Conservation (phyloP, 2,113 vertebrate species). For the Ondatra zibethicus region DNA sequence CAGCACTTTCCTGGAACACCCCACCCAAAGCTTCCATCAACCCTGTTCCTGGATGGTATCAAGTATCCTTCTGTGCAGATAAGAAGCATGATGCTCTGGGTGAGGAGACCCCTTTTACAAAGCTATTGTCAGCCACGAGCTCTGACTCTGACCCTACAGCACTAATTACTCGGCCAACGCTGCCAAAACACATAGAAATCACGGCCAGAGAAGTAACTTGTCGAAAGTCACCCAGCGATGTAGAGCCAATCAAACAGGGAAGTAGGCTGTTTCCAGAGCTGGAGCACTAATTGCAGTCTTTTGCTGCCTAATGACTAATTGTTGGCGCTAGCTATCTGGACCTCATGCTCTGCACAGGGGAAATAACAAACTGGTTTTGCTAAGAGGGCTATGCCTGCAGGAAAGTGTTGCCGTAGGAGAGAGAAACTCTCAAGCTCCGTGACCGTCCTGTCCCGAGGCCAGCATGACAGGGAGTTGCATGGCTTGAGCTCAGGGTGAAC, state of each 20-base stretch:
- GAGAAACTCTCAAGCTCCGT: rapidly evolving
- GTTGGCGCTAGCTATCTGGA: not conserved
- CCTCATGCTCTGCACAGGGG: not conserved
- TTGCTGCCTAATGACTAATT: not conserved
- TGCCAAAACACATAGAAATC: not conserved
- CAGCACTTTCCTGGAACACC: rapidly evolving
- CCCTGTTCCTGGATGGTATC: not conserved
- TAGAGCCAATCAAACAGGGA: not conserved
- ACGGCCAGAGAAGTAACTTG: not conserved
- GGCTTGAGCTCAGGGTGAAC: not conserved
- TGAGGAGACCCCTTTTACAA: not conserved
- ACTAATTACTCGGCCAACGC: not conserved
- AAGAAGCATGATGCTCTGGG: not conserved
- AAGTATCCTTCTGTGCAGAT: too few relatives aligned
- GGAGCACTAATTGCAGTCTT: not conserved
- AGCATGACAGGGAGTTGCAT: not conserved
- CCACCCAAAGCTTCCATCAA: not conserved
- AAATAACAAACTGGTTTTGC: not conserved
- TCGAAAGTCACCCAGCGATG: not conserved
- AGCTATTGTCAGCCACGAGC: not conserved
- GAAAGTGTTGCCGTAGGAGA: not conserved
- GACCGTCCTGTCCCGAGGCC: not conserved
- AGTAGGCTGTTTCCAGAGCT: not conserved
- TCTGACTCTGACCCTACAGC: not conserved
- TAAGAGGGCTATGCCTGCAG: not conserved